Evolutionary conservation across 2,113 vertebrate genomes (phyloP), one percentile per base, ranked within the genome.

Genomic region (Boulengeromyrus knoepffleri): DNA sequence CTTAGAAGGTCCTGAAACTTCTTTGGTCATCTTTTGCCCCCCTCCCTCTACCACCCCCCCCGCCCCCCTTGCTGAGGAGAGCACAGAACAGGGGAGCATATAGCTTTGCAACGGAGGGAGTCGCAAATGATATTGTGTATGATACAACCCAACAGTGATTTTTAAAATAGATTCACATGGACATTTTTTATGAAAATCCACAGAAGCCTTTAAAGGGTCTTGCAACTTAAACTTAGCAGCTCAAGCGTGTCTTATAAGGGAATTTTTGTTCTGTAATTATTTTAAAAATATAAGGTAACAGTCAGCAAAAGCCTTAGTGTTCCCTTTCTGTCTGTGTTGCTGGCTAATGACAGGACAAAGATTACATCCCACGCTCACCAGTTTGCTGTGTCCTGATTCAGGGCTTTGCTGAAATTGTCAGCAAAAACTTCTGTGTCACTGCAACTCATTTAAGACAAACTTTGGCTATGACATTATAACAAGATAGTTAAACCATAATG

Each of bases 331-430:
- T 8, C 90, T 91, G 92, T 92, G 93, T 90, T 91, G 93, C 93
- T 93, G 92, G 92, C 92, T 80, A 94, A 93, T 36, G 24, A 93
- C 92, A 91, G 91, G 91, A 93, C 92, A 88, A 52, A 36, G 58
- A 49, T 21, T 77, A 12, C 24, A 45, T 70, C 42, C 58, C 52
- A 12, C 56, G 2, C 47, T 80, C 47, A 77, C 36, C 36, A 83
- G 70, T 52, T 31, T 53, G 19, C 36, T 77, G 85, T 47, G 47
- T 45, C 24, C 49, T 42, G 36, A 56, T 4, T 74, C 31, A 80
- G 74, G 31, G 36, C 74, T 80, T 36, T 42, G 74, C 74, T 80
- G 31, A 80, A 80, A 80, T 42, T 17, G 74, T 42, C 74, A 80
- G 74, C 74, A 80, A 80, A 36, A 19, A 7, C 74, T 17, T 74